These are phyloP conservation scores for Odobenus rosmarus DNA, from an alignment of 2,113 vertebrate genomes.

Conservation along the genomic window DNA sequence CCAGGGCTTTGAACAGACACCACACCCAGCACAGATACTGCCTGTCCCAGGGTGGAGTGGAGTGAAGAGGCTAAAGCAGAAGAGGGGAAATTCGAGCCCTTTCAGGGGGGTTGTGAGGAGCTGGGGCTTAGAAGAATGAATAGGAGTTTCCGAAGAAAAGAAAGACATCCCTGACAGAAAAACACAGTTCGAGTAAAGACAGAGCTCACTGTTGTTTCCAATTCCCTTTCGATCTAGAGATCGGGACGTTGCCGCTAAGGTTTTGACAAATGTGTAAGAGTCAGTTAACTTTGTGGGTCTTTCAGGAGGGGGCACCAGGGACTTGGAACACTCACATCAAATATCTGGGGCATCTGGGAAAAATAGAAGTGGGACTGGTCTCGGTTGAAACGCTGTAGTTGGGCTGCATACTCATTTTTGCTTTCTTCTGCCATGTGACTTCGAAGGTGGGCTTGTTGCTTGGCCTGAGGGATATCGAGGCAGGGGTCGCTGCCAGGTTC, in stretches of 20 bases:
- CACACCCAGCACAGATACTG: background rate
- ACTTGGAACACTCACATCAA: conserved; percentile 87
- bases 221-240: background rate
- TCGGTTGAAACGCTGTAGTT: conserved; percentile 93
- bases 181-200: background rate
- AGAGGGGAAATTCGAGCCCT: background rate
- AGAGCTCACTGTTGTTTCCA: background rate
- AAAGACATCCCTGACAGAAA: background rate
- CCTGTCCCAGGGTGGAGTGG: background rate
- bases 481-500: background rate
- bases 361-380: conserved; percentile 94
- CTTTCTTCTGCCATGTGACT: conserved; percentile 92
- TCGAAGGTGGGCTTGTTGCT: conserved; percentile 91
- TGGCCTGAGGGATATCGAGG: conserved; percentile 84
- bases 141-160: background rate
- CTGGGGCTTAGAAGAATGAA: background rate
- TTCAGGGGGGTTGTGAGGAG: background rate
- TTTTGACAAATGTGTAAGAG: background rate
- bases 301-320: background rate
- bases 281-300: background rate
- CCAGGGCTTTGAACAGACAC: background rate
- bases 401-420: conserved; percentile 93
- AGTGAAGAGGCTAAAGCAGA: background rate
- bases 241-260: background rate
- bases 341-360: conserved; percentile 91